These are phyloP conservation scores for Orthosia gothica DNA, from an alignment of 2,888 invertebrate genomes.

Conservation along the genomic window DNA sequence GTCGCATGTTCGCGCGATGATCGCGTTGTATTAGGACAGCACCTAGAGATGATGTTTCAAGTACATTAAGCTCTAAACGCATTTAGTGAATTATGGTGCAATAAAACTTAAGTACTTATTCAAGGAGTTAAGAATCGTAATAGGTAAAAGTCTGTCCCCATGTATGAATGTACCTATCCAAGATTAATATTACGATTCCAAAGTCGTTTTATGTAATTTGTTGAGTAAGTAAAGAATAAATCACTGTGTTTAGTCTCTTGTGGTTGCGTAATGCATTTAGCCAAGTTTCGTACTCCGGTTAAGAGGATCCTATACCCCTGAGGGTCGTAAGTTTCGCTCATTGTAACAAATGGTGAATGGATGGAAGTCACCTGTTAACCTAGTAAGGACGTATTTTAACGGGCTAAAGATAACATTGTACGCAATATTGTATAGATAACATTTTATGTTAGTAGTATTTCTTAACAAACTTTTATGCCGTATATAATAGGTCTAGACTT, in stretches of 20 bases:
- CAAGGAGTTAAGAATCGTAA: too few relatives aligned
- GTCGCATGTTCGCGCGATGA: too few relatives aligned
- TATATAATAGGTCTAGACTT: too few relatives aligned
- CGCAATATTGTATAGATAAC: too few relatives aligned
- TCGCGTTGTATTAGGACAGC: too few relatives aligned
- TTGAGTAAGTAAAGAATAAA: constrained; percentile 33
- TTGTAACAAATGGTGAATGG: constrained; percentile 46
- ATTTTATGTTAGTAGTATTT: too few relatives aligned
- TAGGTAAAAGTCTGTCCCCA: too few relatives aligned
- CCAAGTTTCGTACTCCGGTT: constrained; percentile 39
- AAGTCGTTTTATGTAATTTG: constrained; percentile 18
- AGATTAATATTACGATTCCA: not conserved
- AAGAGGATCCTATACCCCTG: constrained; percentile 40
- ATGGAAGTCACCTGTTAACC: constrained; percentile 19
- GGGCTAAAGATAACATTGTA: not conserved
- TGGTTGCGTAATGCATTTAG: constrained; percentile 46
- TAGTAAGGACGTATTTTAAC: not conserved
- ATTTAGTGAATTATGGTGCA: too few relatives aligned
- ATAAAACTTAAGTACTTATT: too few relatives aligned
- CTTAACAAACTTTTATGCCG: too few relatives aligned
- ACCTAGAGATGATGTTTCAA: too few relatives aligned
- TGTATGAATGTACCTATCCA: not conserved
- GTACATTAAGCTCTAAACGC: too few relatives aligned
- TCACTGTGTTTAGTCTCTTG: constrained; percentile 21
- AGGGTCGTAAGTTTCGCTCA: constrained; percentile 31